Evolutionary conservation across 2,797 vertebrate genomes (phyloP).

Genomic region (Hephaestus fuliginosus): DNA sequence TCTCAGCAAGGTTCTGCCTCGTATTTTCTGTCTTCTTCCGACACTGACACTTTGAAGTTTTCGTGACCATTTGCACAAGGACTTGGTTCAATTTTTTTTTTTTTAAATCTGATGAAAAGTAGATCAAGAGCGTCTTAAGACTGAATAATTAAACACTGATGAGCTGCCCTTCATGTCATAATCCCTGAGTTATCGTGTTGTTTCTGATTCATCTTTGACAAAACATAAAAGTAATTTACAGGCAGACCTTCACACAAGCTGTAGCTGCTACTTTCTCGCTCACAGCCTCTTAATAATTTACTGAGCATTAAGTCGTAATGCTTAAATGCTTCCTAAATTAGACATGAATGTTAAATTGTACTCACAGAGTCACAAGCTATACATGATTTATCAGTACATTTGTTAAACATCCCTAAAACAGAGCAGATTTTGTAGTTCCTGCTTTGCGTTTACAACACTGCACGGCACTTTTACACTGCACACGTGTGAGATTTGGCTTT

Average conservation of each 20-base stretch:
- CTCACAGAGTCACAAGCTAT: slow-evolving; percentile 38
- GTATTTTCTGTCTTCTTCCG: background rate
- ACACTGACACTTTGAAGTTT: background rate
- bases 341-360: slow-evolving; percentile 54
- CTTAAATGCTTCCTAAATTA: slow-evolving; percentile 58
- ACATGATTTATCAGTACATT: slow-evolving; percentile 55
- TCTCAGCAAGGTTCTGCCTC: slow-evolving; percentile 8
- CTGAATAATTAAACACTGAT: background rate
- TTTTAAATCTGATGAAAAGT: background rate
- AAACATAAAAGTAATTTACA: slow-evolving; percentile 9
- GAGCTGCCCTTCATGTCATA: background rate
- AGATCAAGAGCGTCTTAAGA: background rate
- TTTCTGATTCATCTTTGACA: slow-evolving; percentile 6
- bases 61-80: background rate
- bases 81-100: background rate
- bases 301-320: slow-evolving; percentile 30
- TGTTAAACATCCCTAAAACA: slow-evolving; percentile 36
- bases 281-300: slow-evolving; percentile 53
- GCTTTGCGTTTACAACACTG: background rate
- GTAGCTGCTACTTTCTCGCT: background rate
- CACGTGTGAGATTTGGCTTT: background rate
- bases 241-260: slow-evolving; percentile 5
- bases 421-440: background rate
- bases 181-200: background rate
- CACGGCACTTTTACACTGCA: background rate